Evolutionary conservation across 2,888 invertebrate genomes (phyloP).

Genomic region (Hyposoter didymator): DNA sequence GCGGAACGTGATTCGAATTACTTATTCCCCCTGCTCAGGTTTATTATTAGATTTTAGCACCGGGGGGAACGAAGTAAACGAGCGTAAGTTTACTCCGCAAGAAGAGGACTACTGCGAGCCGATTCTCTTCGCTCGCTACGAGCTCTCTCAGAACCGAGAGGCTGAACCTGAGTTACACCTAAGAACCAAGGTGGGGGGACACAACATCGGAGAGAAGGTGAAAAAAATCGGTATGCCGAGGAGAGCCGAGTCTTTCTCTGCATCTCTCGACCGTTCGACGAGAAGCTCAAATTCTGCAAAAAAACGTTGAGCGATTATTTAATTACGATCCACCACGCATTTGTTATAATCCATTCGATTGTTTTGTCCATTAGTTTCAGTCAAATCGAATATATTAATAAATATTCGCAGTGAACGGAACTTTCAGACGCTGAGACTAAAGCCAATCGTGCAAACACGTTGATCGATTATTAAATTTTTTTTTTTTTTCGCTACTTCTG

Average conservation of each 20-base stretch:
- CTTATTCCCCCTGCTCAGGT: not conserved
- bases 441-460: not conserved
- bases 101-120: constrained; percentile 63
- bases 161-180: constrained; percentile 63
- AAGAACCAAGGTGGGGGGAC: constrained; percentile 45
- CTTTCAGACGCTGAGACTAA: not conserved
- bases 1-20: constrained; percentile 1
- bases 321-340: constrained; percentile 12
- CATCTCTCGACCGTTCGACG: constrained; percentile 26
- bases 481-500: not conserved
- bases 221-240: constrained; percentile 66
- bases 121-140: constrained; percentile 51
- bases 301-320: constrained; percentile 43
- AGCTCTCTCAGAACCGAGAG: constrained; percentile 54
- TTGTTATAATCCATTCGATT: constrained; percentile 3
- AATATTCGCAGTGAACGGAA: not conserved
- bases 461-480: not conserved
- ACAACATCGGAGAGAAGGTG: constrained; percentile 47
- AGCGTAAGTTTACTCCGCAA: constrained; percentile 56
- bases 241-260: constrained; percentile 50
- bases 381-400: not conserved
- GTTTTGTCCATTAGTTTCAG: not conserved
- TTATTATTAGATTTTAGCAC: constrained; percentile 51
- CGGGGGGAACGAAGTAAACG: constrained; percentile 40
- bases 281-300: constrained; percentile 47